phyloP scores from a whole-genome alignment of 53 echinoderm and acorn worm genomes.

The Apostichopus leukothele region DNA sequence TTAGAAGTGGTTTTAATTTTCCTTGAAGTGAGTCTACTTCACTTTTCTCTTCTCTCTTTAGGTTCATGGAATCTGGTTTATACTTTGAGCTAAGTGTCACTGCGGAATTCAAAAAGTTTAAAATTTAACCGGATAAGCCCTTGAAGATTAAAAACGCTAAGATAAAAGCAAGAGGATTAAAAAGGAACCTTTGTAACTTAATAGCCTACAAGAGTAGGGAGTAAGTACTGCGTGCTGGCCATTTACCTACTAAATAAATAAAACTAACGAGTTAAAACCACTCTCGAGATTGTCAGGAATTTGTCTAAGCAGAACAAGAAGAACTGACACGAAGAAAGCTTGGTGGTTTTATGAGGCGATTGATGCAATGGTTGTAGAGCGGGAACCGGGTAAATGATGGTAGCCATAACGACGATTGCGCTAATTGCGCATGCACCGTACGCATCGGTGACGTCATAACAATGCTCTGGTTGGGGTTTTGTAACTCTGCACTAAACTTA shows the following conservation, averaged over 20 bases:
- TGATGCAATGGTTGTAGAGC: no score
- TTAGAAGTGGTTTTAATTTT: not conserved
- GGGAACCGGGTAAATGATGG: not conserved
- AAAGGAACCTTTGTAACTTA: slow-evolving; percentile 31
- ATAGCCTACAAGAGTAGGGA: not conserved
- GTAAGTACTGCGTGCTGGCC: not conserved
- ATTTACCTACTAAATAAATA: not conserved
- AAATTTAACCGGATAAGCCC: slow-evolving; percentile 29
- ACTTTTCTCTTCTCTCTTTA: not conserved
- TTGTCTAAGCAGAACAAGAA: no score
- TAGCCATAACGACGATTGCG: not conserved
- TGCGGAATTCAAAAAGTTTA: slow-evolving; percentile 1
- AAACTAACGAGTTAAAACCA: no score
- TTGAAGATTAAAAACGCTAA: slow-evolving; percentile 13
- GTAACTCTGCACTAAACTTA: no score
- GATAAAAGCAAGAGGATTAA: slow-evolving; percentile 21
- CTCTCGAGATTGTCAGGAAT: no score
- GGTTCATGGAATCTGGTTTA: no score
- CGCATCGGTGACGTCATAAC: not conserved
- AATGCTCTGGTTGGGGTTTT: no score
- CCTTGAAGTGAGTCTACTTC: not conserved
- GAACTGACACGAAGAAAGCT: no score
- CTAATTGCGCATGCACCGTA: not conserved
- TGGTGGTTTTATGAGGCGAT: no score
- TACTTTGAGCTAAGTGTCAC: not conserved